phyloP scores from a whole-genome alignment of 1,140 invertebrate genomes.

The Mycetomoellerius zeteki region DNA sequence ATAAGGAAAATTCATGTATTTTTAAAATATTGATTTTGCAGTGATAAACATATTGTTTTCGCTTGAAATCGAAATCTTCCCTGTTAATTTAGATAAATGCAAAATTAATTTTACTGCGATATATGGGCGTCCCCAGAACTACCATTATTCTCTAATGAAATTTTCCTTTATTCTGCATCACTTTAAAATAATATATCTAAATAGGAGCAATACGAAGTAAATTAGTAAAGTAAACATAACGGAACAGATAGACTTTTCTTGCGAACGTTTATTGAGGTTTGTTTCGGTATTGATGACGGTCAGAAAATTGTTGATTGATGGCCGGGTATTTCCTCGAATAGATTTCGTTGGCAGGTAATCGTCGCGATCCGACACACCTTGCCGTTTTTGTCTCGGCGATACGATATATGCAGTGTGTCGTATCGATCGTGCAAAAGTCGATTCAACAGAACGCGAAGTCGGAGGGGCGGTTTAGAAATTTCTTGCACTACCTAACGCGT shows the following conservation, averaged over 20 bases:
- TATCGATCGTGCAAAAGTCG: conserved; percentile 39
- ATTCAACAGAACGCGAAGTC: not conserved
- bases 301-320: conserved; percentile 22
- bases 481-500: conserved; percentile 1
- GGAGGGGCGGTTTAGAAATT: conserved; percentile 50
- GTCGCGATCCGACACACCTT: conserved; percentile 33
- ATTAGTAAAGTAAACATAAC: not conserved
- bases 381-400: conserved; percentile 38
- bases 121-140: not conserved
- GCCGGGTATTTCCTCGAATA: conserved; percentile 6
- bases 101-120: not conserved
- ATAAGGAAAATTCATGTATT: conserved; percentile 15
- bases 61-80: not conserved
- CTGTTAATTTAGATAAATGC: conserved; percentile 16
- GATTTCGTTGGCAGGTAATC: conserved; percentile 33
- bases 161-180: not conserved
- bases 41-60: conserved; percentile 19
- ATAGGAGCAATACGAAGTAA: not conserved
- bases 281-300: not conserved
- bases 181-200: not conserved
- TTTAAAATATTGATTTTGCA: conserved; percentile 36
- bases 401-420: conserved; percentile 10
- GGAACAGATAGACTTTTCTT: not conserved
- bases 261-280: not conserved
- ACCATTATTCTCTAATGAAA: not conserved